Evolutionary conservation across 2,888 invertebrate species (phyloP).

Genomic region (Leptarthrus brevirostris): DNA sequence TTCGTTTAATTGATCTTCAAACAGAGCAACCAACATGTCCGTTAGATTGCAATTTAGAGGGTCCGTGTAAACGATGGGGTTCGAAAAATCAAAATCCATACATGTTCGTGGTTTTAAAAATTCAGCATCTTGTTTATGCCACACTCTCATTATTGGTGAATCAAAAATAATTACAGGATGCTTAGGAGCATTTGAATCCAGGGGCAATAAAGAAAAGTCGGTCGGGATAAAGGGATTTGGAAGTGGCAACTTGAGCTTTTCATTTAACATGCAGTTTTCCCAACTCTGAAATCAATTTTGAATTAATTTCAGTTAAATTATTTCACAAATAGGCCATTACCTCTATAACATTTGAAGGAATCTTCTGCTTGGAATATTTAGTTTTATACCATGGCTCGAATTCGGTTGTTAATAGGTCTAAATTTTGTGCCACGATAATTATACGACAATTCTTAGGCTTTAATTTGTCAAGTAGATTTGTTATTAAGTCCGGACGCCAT

Average conservation of each 20-base stretch:
- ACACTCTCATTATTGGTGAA: conserved; percentile 82
- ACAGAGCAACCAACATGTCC: conserved; percentile 83
- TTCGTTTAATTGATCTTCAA: conserved; percentile 90
- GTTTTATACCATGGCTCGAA: conserved; percentile 93
- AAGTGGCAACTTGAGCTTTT: conserved; percentile 79
- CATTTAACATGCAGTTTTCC: conserved; percentile 73
- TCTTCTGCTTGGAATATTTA: conserved; percentile 79
- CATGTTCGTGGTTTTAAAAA: conserved; percentile 89
- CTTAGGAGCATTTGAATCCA: conserved; percentile 72
- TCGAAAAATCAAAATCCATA: conserved; percentile 75
- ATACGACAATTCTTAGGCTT: conserved; percentile 84
- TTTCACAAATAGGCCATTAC: conserved; percentile 65
- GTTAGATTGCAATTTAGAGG: conserved; percentile 86
- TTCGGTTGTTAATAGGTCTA: conserved; percentile 75
- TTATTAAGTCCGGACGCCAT: conserved; percentile 88
- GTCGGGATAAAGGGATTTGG: conserved; percentile 94
- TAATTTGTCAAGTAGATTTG: conserved; percentile 76
- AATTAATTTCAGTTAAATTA: conserved; percentile 8
- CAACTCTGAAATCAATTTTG: conserved; percentile 68
- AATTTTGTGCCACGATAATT: conserved; percentile 82
- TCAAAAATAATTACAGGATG: conserved; percentile 82
- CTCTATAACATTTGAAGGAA: conserved; percentile 74
- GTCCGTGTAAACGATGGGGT: conserved; percentile 88
- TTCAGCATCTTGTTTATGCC: conserved; percentile 96
- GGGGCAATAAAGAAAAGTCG: conserved; percentile 76